Base-by-base conservation (phyloP, 1,140 invertebrate genomes). In the Psilanteris sp. region DNA sequence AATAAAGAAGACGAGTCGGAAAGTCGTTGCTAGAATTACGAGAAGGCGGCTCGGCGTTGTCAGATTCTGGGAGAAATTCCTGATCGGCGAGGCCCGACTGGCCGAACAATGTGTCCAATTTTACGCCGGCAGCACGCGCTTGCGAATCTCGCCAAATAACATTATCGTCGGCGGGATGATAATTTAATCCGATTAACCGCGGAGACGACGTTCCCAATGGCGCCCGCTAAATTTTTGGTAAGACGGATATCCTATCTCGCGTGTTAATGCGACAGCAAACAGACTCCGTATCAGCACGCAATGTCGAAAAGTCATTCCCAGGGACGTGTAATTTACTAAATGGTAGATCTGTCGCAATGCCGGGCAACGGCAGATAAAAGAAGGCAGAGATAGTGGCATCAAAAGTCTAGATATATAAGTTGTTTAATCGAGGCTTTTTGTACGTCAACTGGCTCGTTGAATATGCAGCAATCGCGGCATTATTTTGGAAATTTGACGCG, bases 101-200 rank as follows among this genome's bases (percentile, higher is more conserved):
- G 8, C 4, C 43, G 14, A 24, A 52, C 43, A 39, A 43, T 20
- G 67, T 18, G 24, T 6, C 16, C 32, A 32, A 72, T 50, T 50
- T 39, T 34, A 31, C 34, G 59, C 36, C 24, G 22, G 15, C 34
- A 77, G 61, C 61, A 68, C 67, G 74, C 67, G 61, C 67, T 46
- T 34, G 34, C 59, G 36, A 67, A 54, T 74, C 77, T 71, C 36
- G 15, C 62, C 41, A 74, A 71, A 79, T 76, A 79, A 79, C 79
- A 79, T 79, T 79, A 79, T 78, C 54, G 76, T 67, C 67, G 34
- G 32, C 67, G 74, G 73, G n/a, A n/a, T 68, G 79, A 81, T 81
- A 79, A 79, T 79, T 78, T 79, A 79, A 80, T 80, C 78, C 74
- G 77, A 79, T 81, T 80, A 80, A 50, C 27, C 32, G 52, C 11